phyloP scores from a whole-genome alignment of 1,140 invertebrate genomes.

The Platorchestia sp. region DNA sequence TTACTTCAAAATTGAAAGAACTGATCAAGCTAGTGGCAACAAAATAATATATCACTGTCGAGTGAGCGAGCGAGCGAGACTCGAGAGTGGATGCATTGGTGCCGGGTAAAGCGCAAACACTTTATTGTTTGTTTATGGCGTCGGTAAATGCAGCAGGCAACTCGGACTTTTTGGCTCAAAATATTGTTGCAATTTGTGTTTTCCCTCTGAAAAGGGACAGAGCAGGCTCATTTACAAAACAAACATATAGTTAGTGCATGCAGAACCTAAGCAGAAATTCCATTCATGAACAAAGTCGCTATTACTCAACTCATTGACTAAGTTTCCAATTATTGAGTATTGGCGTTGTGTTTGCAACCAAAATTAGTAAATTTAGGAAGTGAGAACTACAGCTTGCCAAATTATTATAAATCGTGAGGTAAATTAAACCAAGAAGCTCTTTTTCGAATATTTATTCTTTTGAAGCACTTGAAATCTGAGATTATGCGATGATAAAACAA shows the following conservation, averaged over 20 bases:
- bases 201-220: not conserved
- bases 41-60: not conserved
- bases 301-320: not conserved
- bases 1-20: not conserved
- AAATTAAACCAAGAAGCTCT: not conserved
- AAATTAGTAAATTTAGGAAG: not conserved
- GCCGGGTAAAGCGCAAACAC: not conserved
- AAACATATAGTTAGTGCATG: not conserved
- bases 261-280: not conserved
- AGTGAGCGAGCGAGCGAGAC: not conserved
- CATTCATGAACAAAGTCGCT: not conserved
- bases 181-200: not conserved
- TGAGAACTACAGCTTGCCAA: not conserved
- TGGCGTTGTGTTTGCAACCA: not conserved
- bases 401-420: not conserved
- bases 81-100: not conserved
- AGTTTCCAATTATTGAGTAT: not conserved
- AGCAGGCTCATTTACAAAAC: not conserved
- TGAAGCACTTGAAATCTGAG: not conserved
- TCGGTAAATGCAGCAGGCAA: not conserved
- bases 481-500: not conserved
- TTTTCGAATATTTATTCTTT: not conserved
- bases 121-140: not conserved
- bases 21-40: not conserved
- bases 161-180: not conserved